Percentiles rank a stretch among this genome's conserved stretches.
Evolutionary conservation across 2,888 invertebrate genomes (phyloP).

Genomic region (Petrolisthes cinctipes): DNA sequence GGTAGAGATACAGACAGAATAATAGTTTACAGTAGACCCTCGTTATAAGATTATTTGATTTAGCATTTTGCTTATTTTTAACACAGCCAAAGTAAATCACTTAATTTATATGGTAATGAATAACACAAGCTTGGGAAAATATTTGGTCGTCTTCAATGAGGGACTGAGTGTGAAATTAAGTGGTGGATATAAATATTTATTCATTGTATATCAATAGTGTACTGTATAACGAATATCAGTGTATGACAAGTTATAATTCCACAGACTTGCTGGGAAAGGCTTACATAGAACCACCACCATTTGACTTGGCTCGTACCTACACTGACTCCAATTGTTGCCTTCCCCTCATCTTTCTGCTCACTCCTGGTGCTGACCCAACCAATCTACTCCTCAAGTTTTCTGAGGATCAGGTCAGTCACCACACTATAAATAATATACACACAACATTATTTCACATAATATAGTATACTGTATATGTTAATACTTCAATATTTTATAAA

Average conservation of each 20-base stretch:
- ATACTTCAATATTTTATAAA: background rate
- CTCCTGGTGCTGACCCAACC: conserved; percentile 71
- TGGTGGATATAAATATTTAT: too few relatives aligned
- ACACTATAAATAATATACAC: background rate
- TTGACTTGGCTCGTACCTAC: conserved; percentile 70
- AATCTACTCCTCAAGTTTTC: conserved; percentile 72
- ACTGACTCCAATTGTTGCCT: conserved; percentile 71
- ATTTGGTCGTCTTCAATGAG: too few relatives aligned
- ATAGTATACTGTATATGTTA: background rate
- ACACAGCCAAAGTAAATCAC: too few relatives aligned
- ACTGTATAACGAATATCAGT: too few relatives aligned
- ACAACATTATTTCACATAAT: background rate
- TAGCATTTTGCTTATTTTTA: too few relatives aligned
- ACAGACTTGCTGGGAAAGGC: conserved; percentile 70
- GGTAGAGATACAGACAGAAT: too few relatives aligned
- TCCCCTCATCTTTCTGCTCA: conserved; percentile 72
- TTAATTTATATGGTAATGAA: too few relatives aligned
- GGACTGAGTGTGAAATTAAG: too few relatives aligned
- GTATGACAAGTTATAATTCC: background rate
- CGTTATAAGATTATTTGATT: too few relatives aligned
- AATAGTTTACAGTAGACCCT: too few relatives aligned
- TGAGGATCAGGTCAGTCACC: conserved; percentile 68
- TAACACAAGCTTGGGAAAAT: too few relatives aligned
- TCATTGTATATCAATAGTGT: too few relatives aligned
- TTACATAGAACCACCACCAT: conserved; percentile 71